Percentiles rank a stretch among this genome's conserved stretches.
Conservation (phyloP, 2,888 invertebrate genomes). For the Cephus nigrinus region DNA sequence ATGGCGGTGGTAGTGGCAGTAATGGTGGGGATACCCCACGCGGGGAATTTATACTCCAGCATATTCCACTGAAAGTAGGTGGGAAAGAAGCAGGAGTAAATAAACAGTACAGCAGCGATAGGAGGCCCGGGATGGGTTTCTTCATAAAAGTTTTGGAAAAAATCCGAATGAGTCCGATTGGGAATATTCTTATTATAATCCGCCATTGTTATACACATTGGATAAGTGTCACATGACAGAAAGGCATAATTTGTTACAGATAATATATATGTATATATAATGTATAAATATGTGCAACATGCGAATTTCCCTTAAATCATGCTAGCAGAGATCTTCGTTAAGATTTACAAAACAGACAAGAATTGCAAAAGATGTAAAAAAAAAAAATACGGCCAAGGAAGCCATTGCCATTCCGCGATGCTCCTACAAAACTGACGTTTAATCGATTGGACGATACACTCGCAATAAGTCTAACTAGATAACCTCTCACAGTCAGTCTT, state of each 20-base stretch:
- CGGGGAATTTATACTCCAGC: conserved; percentile 22
- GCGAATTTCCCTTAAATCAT: neutral
- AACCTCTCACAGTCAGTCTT: neutral
- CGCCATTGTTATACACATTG: neutral
- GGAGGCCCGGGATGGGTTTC: neutral
- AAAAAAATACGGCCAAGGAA: neutral
- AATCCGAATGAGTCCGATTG: neutral
- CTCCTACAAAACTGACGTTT: neutral
- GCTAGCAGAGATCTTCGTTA: neutral
- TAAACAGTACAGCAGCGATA: conserved; percentile 9
- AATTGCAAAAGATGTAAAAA: neutral
- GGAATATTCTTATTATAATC: neutral
- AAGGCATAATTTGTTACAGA: neutral
- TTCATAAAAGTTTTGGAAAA: conserved; percentile 11
- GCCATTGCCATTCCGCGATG: neutral
- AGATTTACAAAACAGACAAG: neutral
- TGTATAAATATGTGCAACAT: neutral
- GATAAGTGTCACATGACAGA: neutral
- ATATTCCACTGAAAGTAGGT: conserved; percentile 19
- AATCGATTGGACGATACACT: neutral
- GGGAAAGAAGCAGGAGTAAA: conserved; percentile 15
- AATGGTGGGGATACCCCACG: conserved; percentile 1
- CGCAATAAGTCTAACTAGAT: neutral
- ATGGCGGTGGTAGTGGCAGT: neutral
- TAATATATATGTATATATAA: neutral